Conservation (phyloP, 2,797 vertebrate genomes). For the Helostoma temminkii region DNA sequence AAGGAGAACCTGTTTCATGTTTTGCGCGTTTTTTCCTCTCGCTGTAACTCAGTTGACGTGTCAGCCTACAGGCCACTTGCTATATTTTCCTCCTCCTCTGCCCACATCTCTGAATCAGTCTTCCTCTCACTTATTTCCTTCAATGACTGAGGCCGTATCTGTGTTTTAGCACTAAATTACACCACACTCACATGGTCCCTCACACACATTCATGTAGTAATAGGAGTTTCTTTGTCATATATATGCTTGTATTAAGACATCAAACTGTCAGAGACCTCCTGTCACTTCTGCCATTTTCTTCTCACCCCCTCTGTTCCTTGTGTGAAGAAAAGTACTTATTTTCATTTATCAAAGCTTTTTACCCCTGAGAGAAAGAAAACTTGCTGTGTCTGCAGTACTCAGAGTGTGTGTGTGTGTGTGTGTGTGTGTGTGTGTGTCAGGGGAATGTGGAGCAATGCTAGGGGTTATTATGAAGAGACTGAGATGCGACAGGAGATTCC, state of each 20-base stretch:
- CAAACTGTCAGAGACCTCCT: constrained; percentile 68
- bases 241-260: constrained; percentile 66
- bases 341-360: constrained; percentile 86
- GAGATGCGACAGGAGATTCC: constrained; percentile 81
- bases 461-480: constrained; percentile 84
- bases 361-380: constrained; percentile 78
- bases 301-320: constrained; percentile 63
- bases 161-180: constrained; percentile 49
- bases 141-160: constrained; percentile 39
- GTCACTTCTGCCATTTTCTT: constrained; percentile 58
- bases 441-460: constrained; percentile 75
- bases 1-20: constrained; percentile 64
- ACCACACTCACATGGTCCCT: constrained; percentile 8
- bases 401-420: constrained; percentile 49
- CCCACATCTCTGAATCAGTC: constrained; percentile 41
- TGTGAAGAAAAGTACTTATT: constrained; percentile 84
- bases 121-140: constrained; percentile 34
- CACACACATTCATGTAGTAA: constrained; percentile 5
- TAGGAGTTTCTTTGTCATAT: constrained; percentile 47
- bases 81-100: constrained; percentile 35
- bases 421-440: constrained; percentile 49
- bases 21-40: constrained; percentile 31
- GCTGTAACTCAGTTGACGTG: constrained; percentile 63
- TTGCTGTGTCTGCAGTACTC: constrained; percentile 79
- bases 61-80: constrained; percentile 47